phyloP scores from a whole-genome alignment of 2,113 vertebrate species.

The Falco punctatus region DNA sequence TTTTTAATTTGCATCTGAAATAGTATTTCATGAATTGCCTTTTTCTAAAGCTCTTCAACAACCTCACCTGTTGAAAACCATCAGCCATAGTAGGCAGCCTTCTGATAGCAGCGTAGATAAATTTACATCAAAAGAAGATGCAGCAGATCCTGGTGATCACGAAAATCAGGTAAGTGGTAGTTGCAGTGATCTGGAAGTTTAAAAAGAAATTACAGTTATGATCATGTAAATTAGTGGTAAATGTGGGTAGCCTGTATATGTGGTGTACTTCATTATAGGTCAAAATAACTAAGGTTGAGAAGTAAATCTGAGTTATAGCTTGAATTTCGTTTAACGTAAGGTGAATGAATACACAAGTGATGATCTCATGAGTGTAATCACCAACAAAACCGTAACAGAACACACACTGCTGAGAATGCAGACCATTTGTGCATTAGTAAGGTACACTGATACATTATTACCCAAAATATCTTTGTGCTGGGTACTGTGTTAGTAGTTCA shows the following conservation, averaged over 20 bases:
- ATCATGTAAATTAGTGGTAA: not conserved
- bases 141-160: conserved; percentile 79
- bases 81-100: conserved; percentile 88
- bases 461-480: not conserved
- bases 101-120: conserved; percentile 90
- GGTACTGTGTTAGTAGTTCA: not conserved
- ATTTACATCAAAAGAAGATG: conserved; percentile 86
- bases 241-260: not conserved
- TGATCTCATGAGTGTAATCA: not conserved
- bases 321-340: not conserved
- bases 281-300: not conserved
- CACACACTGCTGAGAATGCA: not conserved
- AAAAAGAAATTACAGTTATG: not conserved
- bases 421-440: not conserved
- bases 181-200: not conserved
- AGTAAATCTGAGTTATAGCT: not conserved
- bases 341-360: not conserved
- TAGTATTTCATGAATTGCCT: not conserved
- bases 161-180: conserved; percentile 85
- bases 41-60: conserved; percentile 85
- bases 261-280: not conserved
- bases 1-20: conserved; percentile 22
- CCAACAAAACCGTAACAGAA: not conserved
- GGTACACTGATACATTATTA: not conserved
- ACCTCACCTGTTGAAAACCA: conserved; percentile 81